phyloP scores from a whole-genome alignment of 2,888 invertebrate genomes.

The Incurvaria masculella region DNA sequence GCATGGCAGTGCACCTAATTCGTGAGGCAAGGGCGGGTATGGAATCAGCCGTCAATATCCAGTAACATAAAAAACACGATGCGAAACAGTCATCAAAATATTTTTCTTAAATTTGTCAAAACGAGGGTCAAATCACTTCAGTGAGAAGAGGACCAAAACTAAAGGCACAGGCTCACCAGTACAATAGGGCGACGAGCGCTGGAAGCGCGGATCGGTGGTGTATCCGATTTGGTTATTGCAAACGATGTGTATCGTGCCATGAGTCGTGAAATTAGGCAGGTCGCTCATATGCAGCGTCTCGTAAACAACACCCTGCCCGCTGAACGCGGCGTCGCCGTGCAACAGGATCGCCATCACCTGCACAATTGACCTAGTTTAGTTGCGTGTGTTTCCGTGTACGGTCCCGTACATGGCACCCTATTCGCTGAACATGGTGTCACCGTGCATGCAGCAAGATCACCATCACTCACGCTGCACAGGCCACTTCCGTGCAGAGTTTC shows the following conservation, averaged over 20 bases:
- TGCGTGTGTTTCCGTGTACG: not conserved
- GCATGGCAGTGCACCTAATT: too few relatives aligned
- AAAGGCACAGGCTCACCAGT: slow-evolving; percentile 60
- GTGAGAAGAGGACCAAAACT: too few relatives aligned
- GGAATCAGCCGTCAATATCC: too few relatives aligned
- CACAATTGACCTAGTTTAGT: not conserved
- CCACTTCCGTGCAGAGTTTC: slow-evolving; percentile 62
- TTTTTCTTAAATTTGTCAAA: too few relatives aligned
- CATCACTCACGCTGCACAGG: too few relatives aligned
- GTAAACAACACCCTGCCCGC: slow-evolving; percentile 65
- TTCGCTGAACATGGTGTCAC: too few relatives aligned
- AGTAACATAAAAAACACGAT: too few relatives aligned
- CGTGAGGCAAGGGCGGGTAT: too few relatives aligned
- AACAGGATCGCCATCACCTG: slow-evolving; percentile 63
- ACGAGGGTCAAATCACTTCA: too few relatives aligned
- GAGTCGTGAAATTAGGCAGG: slow-evolving; percentile 62
- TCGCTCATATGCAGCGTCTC: slow-evolving; percentile 62
- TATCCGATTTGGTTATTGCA: slow-evolving; percentile 84
- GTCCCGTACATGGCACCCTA: slow-evolving; percentile 1
- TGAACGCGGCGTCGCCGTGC: slow-evolving; percentile 66
- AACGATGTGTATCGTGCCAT: slow-evolving; percentile 63
- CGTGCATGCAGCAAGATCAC: too few relatives aligned
- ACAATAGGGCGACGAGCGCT: slow-evolving; percentile 86
- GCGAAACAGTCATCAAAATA: too few relatives aligned
- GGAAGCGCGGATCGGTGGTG: slow-evolving; percentile 86